These are phyloP conservation scores for Isichthys henryi DNA, from an alignment of 2,113 vertebrate species.

Conservation along the genomic window DNA sequence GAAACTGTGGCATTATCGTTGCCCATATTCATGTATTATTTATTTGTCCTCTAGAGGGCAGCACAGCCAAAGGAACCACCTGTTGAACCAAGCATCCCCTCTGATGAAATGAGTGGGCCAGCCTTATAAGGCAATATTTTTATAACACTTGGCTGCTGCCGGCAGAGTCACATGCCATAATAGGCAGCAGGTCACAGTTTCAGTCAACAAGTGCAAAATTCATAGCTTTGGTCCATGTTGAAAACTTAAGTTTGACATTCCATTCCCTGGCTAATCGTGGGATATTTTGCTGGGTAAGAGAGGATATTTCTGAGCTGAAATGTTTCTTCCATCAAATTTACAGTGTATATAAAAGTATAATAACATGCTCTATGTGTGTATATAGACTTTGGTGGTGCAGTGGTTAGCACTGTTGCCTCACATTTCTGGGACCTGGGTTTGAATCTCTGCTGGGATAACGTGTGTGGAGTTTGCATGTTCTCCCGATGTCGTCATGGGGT, in stretches of 20 bases:
- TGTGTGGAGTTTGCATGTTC: too few species aligned
- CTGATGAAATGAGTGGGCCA: neutral
- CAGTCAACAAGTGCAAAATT: slow-evolving; percentile 5
- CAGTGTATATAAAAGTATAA: neutral
- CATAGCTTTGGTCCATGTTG: neutral
- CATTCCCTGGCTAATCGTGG: neutral
- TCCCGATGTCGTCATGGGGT: too few species aligned
- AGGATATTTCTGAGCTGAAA: neutral
- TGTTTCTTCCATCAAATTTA: neutral
- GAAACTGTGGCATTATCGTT: neutral
- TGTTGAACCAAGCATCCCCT: neutral
- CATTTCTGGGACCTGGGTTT: too few species aligned
- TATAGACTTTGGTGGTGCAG: neutral
- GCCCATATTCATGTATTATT: neutral
- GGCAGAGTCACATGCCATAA: slow-evolving; percentile 3
- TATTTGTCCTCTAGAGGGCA: slow-evolving; percentile 13
- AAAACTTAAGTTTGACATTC: neutral
- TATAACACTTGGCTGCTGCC: neutral
- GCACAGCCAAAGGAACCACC: neutral
- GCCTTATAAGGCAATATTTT: slow-evolving; percentile 17
- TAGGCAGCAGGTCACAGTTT: neutral
- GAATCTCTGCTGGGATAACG: too few species aligned
- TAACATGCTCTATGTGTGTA: neutral
- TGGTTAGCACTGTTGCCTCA: too few species aligned
- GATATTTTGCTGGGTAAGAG: neutral